Conservation (phyloP, 2,888 invertebrate genomes). For the Aphidoletes aphidimyza region DNA sequence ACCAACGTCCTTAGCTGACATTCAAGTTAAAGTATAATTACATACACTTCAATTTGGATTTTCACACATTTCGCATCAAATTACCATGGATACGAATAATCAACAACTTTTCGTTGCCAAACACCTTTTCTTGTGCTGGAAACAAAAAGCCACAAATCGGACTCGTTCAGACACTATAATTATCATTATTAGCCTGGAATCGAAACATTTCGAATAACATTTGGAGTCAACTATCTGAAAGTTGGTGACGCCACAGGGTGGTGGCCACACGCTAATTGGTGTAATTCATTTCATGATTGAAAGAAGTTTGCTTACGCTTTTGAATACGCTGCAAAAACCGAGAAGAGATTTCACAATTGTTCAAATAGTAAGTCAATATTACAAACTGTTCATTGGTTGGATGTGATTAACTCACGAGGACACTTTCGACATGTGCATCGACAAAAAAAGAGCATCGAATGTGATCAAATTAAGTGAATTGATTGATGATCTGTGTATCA, state of each 20-base stretch:
- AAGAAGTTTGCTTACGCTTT: too few species aligned
- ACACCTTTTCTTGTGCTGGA: background rate
- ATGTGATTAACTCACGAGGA: too few species aligned
- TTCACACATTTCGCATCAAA: background rate
- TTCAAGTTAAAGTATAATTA: too few species aligned
- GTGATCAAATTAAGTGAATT: too few species aligned
- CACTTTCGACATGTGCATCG: too few species aligned
- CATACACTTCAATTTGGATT: background rate
- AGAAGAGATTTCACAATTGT: too few species aligned
- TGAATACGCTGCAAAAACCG: too few species aligned
- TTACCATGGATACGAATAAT: background rate
- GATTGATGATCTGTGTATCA: constrained; percentile 6
- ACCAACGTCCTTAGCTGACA: too few species aligned
- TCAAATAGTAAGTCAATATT: too few species aligned
- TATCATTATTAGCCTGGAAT: background rate
- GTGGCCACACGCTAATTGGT: background rate
- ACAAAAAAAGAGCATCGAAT: too few species aligned
- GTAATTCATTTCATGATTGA: background rate
- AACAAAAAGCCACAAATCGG: background rate
- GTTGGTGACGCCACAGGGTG: background rate
- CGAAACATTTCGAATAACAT: background rate
- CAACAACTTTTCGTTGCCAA: background rate
- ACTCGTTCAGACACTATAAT: background rate
- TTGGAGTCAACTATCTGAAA: background rate
- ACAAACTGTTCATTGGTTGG: too few species aligned